Percentiles rank a stretch among this genome's conserved stretches.
Conservation (phyloP, 2,113 vertebrate genomes). For the Notarius lentiginosus region DNA sequence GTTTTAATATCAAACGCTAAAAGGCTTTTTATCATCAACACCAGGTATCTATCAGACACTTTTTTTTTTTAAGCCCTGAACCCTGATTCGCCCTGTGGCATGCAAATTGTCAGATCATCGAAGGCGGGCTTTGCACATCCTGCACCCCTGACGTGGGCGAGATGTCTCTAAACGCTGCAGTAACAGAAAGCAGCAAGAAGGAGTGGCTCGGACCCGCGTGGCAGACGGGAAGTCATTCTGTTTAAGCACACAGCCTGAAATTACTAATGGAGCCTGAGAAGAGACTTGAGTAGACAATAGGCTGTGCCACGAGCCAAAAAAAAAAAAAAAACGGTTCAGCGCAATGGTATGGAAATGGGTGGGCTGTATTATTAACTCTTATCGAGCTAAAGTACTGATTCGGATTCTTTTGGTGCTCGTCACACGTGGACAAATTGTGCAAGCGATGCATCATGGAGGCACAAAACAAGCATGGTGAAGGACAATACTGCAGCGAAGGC, state of each 20-base stretch:
- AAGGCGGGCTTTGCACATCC: background rate
- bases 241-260: slow-evolving; percentile 25
- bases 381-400: background rate
- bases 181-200: slow-evolving; percentile 41
- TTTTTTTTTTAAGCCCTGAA: background rate
- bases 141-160: background rate
- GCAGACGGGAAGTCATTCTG: slow-evolving; percentile 44
- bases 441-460: background rate
- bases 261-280: slow-evolving; percentile 20
- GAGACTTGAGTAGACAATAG: slow-evolving; percentile 11
- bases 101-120: background rate
- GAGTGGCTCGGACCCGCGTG: slow-evolving; percentile 16
- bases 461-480: background rate
- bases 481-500: background rate
- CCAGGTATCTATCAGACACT: background rate
- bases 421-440: background rate
- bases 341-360: background rate
- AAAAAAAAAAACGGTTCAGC: background rate
- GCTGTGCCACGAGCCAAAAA: background rate
- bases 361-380: background rate
- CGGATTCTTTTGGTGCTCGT: background rate
- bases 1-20: background rate
- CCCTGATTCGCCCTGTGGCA: background rate
- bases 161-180: slow-evolving; percentile 10
- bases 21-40: background rate